Evolutionary conservation across 2,797 vertebrate species (phyloP).

Genomic region (Iguana delicatissima): DNA sequence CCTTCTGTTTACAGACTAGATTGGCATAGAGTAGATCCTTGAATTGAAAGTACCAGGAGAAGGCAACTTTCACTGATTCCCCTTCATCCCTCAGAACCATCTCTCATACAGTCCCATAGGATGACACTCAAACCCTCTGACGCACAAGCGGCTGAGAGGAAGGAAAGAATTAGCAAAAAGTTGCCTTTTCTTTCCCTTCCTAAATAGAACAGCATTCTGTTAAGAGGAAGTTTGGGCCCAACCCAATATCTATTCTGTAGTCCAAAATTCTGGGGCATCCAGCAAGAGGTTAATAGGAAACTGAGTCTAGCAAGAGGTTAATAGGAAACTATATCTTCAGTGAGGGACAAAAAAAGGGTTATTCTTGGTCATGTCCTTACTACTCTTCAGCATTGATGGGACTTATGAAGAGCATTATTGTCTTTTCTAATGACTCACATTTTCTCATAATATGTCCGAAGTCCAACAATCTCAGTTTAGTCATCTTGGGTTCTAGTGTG

Average conservation of each 20-base stretch:
- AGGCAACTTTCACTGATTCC: neutral
- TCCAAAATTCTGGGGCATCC: neutral
- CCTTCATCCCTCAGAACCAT: neutral
- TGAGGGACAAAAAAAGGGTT: neutral
- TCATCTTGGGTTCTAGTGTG: no score
- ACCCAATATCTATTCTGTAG: neutral
- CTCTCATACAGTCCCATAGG: neutral
- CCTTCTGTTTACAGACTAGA: neutral
- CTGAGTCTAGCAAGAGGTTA: neutral
- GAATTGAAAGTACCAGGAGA: neutral
- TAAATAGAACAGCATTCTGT: neutral
- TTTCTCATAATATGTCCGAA: no score
- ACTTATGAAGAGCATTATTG: neutral
- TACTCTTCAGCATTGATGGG: constrained; percentile 40
- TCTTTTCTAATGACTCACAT: no score
- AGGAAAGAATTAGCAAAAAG: neutral
- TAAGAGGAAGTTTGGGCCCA: neutral
- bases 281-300: neutral
- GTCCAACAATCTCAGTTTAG: no score
- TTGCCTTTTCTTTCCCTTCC: neutral
- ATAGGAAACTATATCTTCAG: neutral
- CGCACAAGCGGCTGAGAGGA: neutral
- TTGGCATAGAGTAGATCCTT: neutral
- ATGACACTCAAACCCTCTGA: neutral
- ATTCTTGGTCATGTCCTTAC: no score